Base-by-base conservation (phyloP, 37 sponge, comb jelly and placozoan genomes). In the Haliclona indistincta region DNA sequence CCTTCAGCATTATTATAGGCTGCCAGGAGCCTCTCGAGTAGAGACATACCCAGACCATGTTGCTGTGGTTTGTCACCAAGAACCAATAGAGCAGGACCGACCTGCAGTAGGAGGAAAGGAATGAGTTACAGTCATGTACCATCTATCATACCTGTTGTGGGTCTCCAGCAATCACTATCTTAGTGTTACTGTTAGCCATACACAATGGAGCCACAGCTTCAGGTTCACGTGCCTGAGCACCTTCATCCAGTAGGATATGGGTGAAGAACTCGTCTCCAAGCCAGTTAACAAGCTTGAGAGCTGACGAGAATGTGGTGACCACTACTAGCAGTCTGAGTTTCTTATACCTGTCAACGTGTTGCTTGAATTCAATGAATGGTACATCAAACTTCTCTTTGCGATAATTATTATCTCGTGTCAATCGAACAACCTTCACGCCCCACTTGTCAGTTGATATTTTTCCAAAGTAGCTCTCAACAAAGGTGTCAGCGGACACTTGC, bases 231-330 rank as follows among this genome's bases (percentile, higher is more conserved):
- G 65, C 28, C 47, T 83, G 92, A 35, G 92, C 87, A n/a, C 84
- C 92, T 70, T 91, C 92, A 65, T 91, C 92, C 15, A 91, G 15
- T 2, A 91, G 38, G 34, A 91, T 91, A 53, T 91, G 92, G 40
- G 92, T 91, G 62, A 91, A 91, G 38, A 54, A 82, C 2, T 71
- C 83, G n/a, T 43, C 8, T 5, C 19, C 38, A 56, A 67, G 15
- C 1, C 47, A 5, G 13, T 25, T 3, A 0, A 29, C 1, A 15
- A 83, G 63, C 0, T 39, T 42, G 3, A 73, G 43, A 41, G 80
- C 56, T 6, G 84, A 78, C 0, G 45, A 17, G 45, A 75, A 83
- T 54, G 89, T 89, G 4, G 89, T 79, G 19, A 77, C 78, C 38
- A 89, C 28, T n/a, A n/a, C n/a, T n/a, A n/a, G n/a, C n/a, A n/a